Evolutionary conservation across 2,888 invertebrate genomes (phyloP), one percentile per base, ranked within the genome.

Genomic region (Stratiomys singularior): DNA sequence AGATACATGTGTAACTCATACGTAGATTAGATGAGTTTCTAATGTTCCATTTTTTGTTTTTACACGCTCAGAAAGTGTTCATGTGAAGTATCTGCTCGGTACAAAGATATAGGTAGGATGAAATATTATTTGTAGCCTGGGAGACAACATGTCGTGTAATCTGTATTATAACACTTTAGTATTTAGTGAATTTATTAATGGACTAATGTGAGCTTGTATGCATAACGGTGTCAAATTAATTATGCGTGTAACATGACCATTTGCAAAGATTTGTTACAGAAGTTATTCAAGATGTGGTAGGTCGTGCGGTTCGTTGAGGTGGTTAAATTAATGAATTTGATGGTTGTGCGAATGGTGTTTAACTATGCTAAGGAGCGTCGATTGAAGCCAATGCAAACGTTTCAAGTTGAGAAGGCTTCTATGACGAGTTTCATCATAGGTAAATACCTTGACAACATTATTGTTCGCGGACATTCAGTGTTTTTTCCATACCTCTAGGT

Each of bases 161-260:
- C 69, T 69, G 30, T 46, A 18, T 69, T 47, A 46, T 69, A 69
- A 47, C 69, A 69, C 69, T 69, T 69, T 25, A 30, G 69, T 27
- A 15, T 23, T 18, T 23, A 21, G 60, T 60, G n/a, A 25, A n/a
- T 25, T 58, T 44, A 7, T 58, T 58, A 52, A 37, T 60, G 58
- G 74, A 5, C 37, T 37, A 37, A 37, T 37, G 9, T 37, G 9
- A 37, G 37, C 60, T 60, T 60, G 18, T 46, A 37, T 30, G 13
- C 37, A 30, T 74, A 74, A 74, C 74, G 60, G 74, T 74, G 74
- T 30, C 60, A 74, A 67, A 60, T 67, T 67, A 44, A 67, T 67
- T 67, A 67, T 67, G 44, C 60, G 60, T 60, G 25, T 25, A 60
- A 25, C 21, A 52, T 52, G 18, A 52, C 15, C n/a, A 52, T 52